A percentile compares a stretch with the other conserved stretches of the same genome.
Conservation (phyloP, 2,797 vertebrate species). For the Alfaro cultratus region DNA sequence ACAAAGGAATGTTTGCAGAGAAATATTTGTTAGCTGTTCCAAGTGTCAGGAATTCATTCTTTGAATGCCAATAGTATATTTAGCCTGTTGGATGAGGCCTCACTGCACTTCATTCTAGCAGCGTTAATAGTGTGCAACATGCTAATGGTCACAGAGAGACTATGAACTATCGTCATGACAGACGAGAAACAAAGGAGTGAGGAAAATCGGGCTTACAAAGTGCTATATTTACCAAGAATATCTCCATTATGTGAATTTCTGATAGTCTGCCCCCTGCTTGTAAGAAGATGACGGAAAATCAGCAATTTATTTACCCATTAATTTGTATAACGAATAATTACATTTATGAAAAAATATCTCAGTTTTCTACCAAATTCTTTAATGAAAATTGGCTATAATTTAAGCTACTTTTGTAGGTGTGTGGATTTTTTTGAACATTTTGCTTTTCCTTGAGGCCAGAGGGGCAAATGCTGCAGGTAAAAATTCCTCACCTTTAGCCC, state of each 20-base stretch:
- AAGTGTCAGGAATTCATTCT: background rate
- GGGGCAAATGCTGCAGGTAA: background rate
- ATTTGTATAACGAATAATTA: background rate
- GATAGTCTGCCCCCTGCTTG: background rate
- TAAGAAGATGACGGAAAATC: slow-evolving; percentile 14
- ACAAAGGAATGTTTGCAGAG: background rate
- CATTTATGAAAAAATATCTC: background rate
- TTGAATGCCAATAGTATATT: background rate
- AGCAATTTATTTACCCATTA: background rate
- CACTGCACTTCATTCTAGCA: background rate
- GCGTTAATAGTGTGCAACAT: background rate
- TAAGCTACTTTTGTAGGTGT: slow-evolving; percentile 9
- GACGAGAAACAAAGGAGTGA: background rate
- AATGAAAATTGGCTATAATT: background rate
- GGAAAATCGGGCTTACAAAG: background rate
- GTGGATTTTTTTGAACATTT: background rate
- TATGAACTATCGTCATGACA: background rate
- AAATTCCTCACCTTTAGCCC: slow-evolving; percentile 14
- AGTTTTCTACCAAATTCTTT: background rate
- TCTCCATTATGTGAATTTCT: background rate
- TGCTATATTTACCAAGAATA: background rate
- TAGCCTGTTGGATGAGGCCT: background rate
- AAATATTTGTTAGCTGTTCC: background rate
- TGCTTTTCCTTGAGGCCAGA: background rate
- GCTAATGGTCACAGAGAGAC: background rate